A percentile compares a stretch with the other conserved stretches of the same genome.
Evolutionary conservation across 2,113 vertebrate species (phyloP).

Genomic region (Lamprotornis superbus): DNA sequence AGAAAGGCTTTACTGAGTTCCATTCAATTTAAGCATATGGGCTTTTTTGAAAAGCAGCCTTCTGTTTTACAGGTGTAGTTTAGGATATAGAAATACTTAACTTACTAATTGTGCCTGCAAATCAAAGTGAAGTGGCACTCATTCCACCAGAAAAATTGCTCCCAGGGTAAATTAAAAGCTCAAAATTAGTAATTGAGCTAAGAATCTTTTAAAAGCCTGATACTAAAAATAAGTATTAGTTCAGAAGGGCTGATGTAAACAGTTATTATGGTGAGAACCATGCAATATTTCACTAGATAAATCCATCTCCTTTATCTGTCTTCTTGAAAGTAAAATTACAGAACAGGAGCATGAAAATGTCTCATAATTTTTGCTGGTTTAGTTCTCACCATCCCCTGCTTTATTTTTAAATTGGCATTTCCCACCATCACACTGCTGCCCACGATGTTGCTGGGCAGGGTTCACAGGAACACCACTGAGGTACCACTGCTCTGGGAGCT

Average conservation of each 20-base stretch:
- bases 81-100: not conserved
- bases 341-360: not conserved
- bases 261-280: not conserved
- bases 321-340: not conserved
- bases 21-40: not conserved
- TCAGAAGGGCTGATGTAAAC: not conserved
- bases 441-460: not conserved
- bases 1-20: not conserved
- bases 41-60: not conserved
- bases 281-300: not conserved
- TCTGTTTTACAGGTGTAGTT: not conserved
- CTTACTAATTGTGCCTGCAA: not conserved
- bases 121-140: not conserved
- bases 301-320: not conserved
- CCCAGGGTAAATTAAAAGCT: not conserved
- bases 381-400: accelerated
- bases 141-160: not conserved
- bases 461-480: not conserved
- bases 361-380: not conserved
- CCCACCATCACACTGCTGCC: not conserved
- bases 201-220: not conserved
- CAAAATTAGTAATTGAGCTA: not conserved
- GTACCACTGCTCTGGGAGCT: not conserved
- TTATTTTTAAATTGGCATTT: not conserved
- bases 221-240: not conserved